phyloP scores from a whole-genome alignment of 1,140 invertebrate species.

The Drosophila nasuta region DNA sequence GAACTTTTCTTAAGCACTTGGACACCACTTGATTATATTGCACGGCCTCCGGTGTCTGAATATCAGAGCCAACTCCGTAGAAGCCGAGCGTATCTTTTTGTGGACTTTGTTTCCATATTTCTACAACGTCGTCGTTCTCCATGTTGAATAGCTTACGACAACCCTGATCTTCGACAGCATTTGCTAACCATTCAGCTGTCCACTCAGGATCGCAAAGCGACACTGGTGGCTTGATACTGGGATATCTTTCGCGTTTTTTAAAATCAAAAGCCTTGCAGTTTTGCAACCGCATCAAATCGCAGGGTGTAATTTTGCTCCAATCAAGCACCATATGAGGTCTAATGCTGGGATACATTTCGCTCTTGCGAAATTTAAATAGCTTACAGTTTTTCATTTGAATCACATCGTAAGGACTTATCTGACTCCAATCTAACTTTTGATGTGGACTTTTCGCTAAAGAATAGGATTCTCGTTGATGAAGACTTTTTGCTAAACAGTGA shows the following conservation, averaged over 20 bases:
- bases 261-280: conserved; percentile 1
- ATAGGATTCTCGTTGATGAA: no score
- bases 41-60: not conserved
- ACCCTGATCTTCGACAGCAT: not conserved
- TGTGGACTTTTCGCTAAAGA: not conserved
- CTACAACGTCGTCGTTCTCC: conserved; percentile 17
- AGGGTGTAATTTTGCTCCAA: conserved; percentile 1
- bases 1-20: conserved; percentile 4
- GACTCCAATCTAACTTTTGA: not conserved
- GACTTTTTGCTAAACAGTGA: no score
- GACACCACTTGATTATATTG: conserved; percentile 8
- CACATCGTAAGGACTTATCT: conserved; percentile 1
- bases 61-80: conserved; percentile 23
- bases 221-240: not conserved
- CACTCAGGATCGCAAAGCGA: not conserved
- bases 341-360: conserved; percentile 19
- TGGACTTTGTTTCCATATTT: conserved; percentile 26
- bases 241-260: conserved; percentile 6
- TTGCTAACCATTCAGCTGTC: conserved; percentile 1
- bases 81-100: conserved; percentile 6
- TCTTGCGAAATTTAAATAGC: not conserved
- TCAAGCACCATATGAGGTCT: not conserved
- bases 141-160: not conserved
- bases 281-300: conserved; percentile 2
- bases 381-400: conserved; percentile 13